Evolutionary conservation across 2,888 invertebrate genomes (phyloP), one percentile per base, ranked within the genome.

Genomic region (Heliconius cydno): DNA sequence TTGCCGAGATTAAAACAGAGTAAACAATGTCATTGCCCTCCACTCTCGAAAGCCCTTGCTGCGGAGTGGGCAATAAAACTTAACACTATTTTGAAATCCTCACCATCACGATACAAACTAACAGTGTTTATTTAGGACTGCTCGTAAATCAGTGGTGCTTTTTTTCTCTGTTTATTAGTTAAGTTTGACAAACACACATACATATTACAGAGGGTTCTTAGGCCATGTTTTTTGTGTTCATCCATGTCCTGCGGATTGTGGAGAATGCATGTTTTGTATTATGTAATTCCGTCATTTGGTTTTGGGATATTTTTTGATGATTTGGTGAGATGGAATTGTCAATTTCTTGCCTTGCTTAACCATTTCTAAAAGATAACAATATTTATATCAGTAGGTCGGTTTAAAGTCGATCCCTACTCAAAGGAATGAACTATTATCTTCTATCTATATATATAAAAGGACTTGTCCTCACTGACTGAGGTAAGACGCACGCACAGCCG

Each of bases 101-200:
- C 75, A 76, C 67, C 77, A 71, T 77, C 63, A 25, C 22, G 77
- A 67, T 79, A 76, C 70, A 70, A 70, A 70, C 75, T 70, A 75
- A 72, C 75, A 79, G 76, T 83, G 82, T 84, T 85, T 85, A 83
- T 84, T 84, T 84, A 84, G 80, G 82, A 83, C 74, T 76, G 77
- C 80, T 84, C 79, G 77, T 85, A 80, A 83, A 83, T 84, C 82
- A 81, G 67, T 72, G 75, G 76, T 75, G 83, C 84, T 82, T 83
- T 84, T 84, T 25, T 13, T 12, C 81, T 80, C 82, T 81, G 82
- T 84, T 83, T 82, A 82, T 82, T 80, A 80, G 78, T 76, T 77
- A 80, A 83, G 84, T 84, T 84, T 84, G 75, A 65, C 10, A 63
- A 75, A 38, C 60, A 65, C 13, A n/a, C 52, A 7, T 52, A 52